Percentiles rank a stretch among this genome's conserved stretches.
These are phyloP conservation scores for Tetranychus urticae DNA, from an alignment of 1,140 invertebrate species.

Conservation along the genomic window DNA sequence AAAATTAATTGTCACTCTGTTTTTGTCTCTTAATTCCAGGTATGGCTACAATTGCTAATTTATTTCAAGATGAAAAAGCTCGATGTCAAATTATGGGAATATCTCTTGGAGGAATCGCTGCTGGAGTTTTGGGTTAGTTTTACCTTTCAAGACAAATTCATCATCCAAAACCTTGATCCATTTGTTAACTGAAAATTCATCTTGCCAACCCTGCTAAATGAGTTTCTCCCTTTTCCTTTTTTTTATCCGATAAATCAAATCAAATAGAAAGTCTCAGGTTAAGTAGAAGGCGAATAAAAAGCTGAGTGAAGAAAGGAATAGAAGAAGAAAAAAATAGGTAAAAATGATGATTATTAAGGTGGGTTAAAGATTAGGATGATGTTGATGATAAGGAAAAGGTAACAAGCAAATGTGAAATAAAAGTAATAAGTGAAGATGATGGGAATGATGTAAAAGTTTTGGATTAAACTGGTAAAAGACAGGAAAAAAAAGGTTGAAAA, in stretches of 20 bases:
- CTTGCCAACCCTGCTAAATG: neutral
- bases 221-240: neutral
- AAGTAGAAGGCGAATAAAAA: neutral
- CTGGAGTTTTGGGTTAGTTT: slow-evolving; percentile 36
- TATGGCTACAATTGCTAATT: slow-evolving; percentile 27
- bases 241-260: neutral
- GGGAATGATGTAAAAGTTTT: neutral
- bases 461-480: neutral
- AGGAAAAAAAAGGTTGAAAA: neutral
- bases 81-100: slow-evolving; percentile 45
- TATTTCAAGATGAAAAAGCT: slow-evolving; percentile 29
- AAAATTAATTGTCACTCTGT: neutral
- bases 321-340: neutral
- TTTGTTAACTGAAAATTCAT: neutral
- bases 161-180: neutral
- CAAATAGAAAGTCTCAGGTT: neutral
- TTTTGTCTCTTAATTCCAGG: slow-evolving; percentile 14
- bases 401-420: neutral
- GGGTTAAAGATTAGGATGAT: neutral
- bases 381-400: neutral
- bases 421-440: neutral
- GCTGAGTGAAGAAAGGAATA: neutral
- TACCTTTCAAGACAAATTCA: neutral
- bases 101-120: slow-evolving; percentile 47
- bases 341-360: neutral